Percentiles rank a stretch among this genome's conserved stretches.
phyloP scores from a whole-genome alignment of 2,797 vertebrate species.

The Fistularia tabacaria region DNA sequence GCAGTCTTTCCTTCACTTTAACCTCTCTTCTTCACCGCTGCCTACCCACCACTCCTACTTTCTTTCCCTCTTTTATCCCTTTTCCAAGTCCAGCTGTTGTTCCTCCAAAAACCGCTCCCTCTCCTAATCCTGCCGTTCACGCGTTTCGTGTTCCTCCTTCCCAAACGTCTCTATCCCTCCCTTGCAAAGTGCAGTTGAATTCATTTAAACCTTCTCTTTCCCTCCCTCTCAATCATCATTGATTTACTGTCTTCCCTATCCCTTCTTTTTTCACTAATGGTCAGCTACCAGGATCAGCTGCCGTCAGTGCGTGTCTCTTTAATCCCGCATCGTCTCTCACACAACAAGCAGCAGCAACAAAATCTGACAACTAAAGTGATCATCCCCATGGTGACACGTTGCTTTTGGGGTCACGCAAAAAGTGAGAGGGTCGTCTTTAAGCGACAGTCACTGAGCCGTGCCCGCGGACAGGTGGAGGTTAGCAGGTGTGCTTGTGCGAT shows the following conservation, averaged over 20 bases:
- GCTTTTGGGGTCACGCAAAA: slow-evolving; percentile 43
- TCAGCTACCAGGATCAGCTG: slow-evolving; percentile 15
- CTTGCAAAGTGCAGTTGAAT: slow-evolving; percentile 24
- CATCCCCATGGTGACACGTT: slow-evolving; percentile 24
- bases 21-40: slow-evolving; percentile 15
- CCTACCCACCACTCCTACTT: slow-evolving; percentile 1
- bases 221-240: neutral
- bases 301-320: slow-evolving; percentile 26
- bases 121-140: slow-evolving; percentile 13
- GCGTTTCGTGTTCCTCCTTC: slow-evolving; percentile 18
- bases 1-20: slow-evolving; percentile 35
- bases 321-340: slow-evolving; percentile 41
- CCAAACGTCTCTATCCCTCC: slow-evolving; percentile 29
- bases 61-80: slow-evolving; percentile 15
- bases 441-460: slow-evolving; percentile 25
- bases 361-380: slow-evolving; percentile 36
- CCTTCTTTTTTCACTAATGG: slow-evolving; percentile 9
- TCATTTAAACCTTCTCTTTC: slow-evolving; percentile 10
- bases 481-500: no score
- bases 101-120: neutral
- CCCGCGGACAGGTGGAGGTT: neutral
- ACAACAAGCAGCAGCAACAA: slow-evolving; percentile 17
- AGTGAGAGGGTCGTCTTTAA: slow-evolving; percentile 49
- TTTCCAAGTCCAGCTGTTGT: slow-evolving; percentile 15
- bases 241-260: slow-evolving; percentile 11